Base-by-base conservation (phyloP, 2,888 invertebrate genomes). In the Lycophotia porphyrea region DNA sequence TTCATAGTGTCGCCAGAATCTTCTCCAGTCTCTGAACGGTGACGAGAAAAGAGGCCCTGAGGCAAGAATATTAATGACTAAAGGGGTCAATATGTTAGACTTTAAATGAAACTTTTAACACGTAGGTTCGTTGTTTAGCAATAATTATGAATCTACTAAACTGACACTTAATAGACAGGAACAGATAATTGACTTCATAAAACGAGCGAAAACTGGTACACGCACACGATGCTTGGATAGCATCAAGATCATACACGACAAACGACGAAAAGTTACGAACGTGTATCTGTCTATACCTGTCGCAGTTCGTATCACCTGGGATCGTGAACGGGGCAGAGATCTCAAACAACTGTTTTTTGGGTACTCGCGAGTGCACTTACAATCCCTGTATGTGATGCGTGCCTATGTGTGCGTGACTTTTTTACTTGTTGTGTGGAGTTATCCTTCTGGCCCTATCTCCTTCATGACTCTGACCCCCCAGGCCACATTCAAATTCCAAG, bases 401-500 rank as follows among this genome's bases (percentile, higher is more conserved):
- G 27, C 5, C 0, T 42, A 21, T 42, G 11, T 31, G 5, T 31
- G 68, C 21, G 13, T 36, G 24, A n/a, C 5, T 0, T 18, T 65
- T 27, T 31, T 15, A 1, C 31, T 18, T 0, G 21, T 39, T 24
- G 7, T 52, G 0, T 13, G 1, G 0, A 31, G 5, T 1, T 1
- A 24, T 15, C 21, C 49, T 72, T 42, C n/a, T 49, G n/a, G 7
- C 15, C 8, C 3, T 21, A 49, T n/a, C 39, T 49, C 1, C 18
- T 34, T 9, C 24, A 4, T 74, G 24, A n/a, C 21, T 21, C 21
- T 58, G 58, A 24, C 68, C 58, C 42, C 42, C 31, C 11, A 39
- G 18, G 67, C 24, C 15, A 27, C 0, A 27, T 67, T 15, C 27
- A 39, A 15, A 71, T 72, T 80, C 66, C 7, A 31, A 63, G 44